These are phyloP conservation scores for Platygyra sinensis DNA, from an alignment of 64 coral and sea anemone species.

Conservation along the genomic window DNA sequence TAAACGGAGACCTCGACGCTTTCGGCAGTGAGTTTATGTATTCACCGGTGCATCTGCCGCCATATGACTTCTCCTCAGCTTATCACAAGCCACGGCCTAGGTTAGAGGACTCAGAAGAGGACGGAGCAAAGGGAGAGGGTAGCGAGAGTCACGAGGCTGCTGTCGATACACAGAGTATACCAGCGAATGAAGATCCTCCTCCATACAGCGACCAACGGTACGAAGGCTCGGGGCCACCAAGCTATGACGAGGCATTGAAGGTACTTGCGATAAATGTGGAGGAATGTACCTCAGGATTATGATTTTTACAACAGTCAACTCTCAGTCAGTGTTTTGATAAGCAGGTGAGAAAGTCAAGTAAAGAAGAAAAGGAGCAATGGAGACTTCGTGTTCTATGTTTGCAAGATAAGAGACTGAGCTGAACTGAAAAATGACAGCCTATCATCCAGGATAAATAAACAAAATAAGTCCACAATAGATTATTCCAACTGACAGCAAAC, in stretches of 20 bases:
- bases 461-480: too few species aligned
- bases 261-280: background rate
- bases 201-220: conserved; percentile 13
- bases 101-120: background rate
- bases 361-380: background rate
- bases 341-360: background rate
- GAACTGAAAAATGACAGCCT: too few species aligned
- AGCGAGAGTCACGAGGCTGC: background rate
- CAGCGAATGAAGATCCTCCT: background rate
- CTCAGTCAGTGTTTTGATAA: background rate
- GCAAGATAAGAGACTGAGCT: too few species aligned
- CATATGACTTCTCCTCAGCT: conserved; percentile 23
- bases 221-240: background rate
- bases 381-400: too few species aligned
- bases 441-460: too few species aligned
- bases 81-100: conserved; percentile 31
- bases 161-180: background rate
- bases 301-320: background rate
- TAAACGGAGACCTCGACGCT: conserved; percentile 26
- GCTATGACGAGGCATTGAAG: conserved; percentile 13
- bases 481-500: too few species aligned
- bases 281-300: background rate
- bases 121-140: background rate
- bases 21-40: background rate
- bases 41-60: conserved; percentile 13